Conservation (phyloP, 2,113 vertebrate species). For the Nansenia antarctica region DNA sequence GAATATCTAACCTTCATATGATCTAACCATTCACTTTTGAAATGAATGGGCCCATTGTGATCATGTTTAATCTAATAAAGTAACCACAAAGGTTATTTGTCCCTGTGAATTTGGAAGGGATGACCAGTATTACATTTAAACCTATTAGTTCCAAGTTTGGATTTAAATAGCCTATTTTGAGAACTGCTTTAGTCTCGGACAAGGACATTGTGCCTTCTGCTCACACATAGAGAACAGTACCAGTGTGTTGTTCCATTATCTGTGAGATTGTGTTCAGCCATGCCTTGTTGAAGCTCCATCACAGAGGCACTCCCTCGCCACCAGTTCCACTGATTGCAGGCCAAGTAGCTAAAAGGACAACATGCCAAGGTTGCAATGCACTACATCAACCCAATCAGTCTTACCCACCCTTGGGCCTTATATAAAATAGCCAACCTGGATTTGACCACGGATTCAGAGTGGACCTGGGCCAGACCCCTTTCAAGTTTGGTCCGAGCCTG, state of each 20-base stretch:
- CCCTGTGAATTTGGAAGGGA: too few relatives aligned
- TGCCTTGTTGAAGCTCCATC: not conserved
- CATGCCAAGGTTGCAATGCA: not conserved
- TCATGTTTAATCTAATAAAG: not conserved
- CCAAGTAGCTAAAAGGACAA: not conserved
- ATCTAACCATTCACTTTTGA: not conserved
- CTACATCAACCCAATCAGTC: constrained; percentile 1
- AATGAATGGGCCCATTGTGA: not conserved
- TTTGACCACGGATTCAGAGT: not conserved
- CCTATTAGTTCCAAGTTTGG: not conserved
- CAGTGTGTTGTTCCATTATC: not conserved
- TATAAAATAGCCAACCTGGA: not conserved
- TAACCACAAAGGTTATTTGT: not conserved
- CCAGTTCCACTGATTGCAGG: not conserved
- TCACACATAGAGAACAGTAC: not conserved
- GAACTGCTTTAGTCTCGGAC: not conserved
- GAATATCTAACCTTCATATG: not conserved
- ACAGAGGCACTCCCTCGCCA: not conserved
- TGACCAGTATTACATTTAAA: not conserved
- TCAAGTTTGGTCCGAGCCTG: too few relatives aligned
- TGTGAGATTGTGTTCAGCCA: too few relatives aligned
- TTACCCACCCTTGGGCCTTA: not conserved
- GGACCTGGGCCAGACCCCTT: too few relatives aligned
- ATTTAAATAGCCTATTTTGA: not conserved
- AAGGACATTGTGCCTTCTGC: too few relatives aligned